These are phyloP conservation scores for Volucella inanis DNA, from an alignment of 2,888 invertebrate genomes.

Conservation along the genomic window DNA sequence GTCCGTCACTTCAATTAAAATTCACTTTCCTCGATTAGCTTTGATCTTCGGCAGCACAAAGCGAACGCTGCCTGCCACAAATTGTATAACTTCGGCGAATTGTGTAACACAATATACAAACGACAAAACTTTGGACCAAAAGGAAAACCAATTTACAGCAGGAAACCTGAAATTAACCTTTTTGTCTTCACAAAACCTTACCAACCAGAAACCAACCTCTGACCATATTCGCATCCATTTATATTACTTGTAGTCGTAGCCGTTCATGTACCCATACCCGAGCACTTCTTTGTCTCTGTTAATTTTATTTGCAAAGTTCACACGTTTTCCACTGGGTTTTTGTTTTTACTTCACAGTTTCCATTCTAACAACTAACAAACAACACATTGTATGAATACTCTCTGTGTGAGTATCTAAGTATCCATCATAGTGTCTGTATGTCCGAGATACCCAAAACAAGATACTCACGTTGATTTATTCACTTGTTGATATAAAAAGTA, in stretches of 20 bases:
- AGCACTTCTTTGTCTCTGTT: neutral
- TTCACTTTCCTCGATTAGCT: slow-evolving; percentile 18
- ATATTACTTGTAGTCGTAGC: neutral
- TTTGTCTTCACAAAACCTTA: slow-evolving; percentile 1
- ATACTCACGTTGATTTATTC: slow-evolving; percentile 37
- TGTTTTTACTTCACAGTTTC: slow-evolving; percentile 2
- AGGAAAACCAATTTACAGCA: slow-evolving; percentile 46
- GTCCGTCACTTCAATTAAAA: slow-evolving; percentile 38
- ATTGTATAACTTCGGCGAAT: slow-evolving; percentile 33
- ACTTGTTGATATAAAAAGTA: slow-evolving; percentile 22
- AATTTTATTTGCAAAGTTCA: slow-evolving; percentile 40
- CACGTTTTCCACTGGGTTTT: slow-evolving; percentile 24
- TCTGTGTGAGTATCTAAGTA: slow-evolving; percentile 7
- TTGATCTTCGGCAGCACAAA: neutral
- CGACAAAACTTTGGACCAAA: slow-evolving; percentile 1
- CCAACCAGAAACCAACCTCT: neutral
- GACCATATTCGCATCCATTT: neutral
- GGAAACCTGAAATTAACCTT: slow-evolving; percentile 55
- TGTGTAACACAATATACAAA: neutral
- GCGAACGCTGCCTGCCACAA: neutral
- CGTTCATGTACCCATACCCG: neutral
- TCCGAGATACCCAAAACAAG: slow-evolving; percentile 21
- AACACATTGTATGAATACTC: slow-evolving; percentile 16
- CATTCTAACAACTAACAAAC: neutral
- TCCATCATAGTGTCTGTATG: neutral